Evolutionary conservation across 92 coral and sea anemone genomes (phyloP), one percentile per base, ranked within the genome.

Genomic region (Phymanthus crucifer): DNA sequence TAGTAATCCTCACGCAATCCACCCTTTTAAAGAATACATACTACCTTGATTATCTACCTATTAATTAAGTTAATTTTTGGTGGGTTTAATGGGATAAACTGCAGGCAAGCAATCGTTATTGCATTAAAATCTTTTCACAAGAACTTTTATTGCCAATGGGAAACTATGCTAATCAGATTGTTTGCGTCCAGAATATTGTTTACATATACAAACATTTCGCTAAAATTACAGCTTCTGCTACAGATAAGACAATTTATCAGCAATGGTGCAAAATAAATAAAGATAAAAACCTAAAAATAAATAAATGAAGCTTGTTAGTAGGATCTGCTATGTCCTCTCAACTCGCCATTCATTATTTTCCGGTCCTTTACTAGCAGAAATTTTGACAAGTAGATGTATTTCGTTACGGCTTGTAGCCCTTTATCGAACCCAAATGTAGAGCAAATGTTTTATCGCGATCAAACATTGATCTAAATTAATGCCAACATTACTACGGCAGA

Each of bases 121-220:
- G 21, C 17, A 12, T 27, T 24, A 27, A 61, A 8, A 61, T 1
- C 68, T 29, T 61, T 61, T 24, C 68, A 27, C 27, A 27, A 11
- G 33, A 27, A 61, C 27, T 21, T 10, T 29, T 61, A 34, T 61
- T 34, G 29, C 68, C 9, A 61, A 11, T 6, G 11, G 68, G 27
- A 27, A 24, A n/a, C 68, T 8, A 61, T 24, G 68, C 10, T 61
- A 10, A 27, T 27, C 34, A 24, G 33, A 5, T 2, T 61, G 68
- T 66, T 66, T 31, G 40, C 40, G 10, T 13, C 7, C 26, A n/a
- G n/a, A n/a, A n/a, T 35, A 21, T 23, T 24, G 7, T 77, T 77
- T 64, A 61, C 58, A 21, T 77, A 77, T 61, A 64, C 81, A 77
- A 77, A 77, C 48, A 61, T 61, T 77, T 64, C 16, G 23, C 34